Conservation (phyloP, 2,113 vertebrate species). For the Dasyurus viverrinus region DNA sequence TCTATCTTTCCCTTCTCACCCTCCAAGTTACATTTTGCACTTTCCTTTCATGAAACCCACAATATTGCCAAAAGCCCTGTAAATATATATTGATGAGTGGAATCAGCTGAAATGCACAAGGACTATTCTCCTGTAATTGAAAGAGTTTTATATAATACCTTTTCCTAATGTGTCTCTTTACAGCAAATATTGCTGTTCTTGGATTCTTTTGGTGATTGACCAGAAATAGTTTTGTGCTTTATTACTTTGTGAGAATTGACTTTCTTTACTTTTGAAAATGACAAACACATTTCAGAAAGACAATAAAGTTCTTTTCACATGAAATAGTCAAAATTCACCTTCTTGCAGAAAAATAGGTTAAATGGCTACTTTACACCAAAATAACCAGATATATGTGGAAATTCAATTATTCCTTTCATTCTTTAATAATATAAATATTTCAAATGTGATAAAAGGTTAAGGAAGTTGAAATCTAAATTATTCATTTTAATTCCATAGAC, state of each 20-base stretch:
- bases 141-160: slow-evolving; percentile 27
- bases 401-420: not conserved
- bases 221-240: slow-evolving; percentile 31
- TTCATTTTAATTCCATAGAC: not conserved
- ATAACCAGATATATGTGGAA: not conserved
- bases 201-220: slow-evolving; percentile 24
- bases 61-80: not conserved
- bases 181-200: not conserved
- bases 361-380: not conserved
- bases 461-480: not conserved
- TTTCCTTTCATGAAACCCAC: not conserved
- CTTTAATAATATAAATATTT: not conserved
- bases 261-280: not conserved
- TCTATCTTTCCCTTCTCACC: not conserved
- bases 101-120: not conserved
- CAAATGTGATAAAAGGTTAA: not conserved
- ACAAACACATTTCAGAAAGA: not conserved
- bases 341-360: slow-evolving; percentile 9
- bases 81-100: not conserved
- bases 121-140: slow-evolving; percentile 6
- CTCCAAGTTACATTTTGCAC: not conserved
- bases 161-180: slow-evolving; percentile 30
- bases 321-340: not conserved
- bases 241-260: not conserved
- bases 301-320: not conserved